Percentiles rank a stretch among this genome's conserved stretches.
These are phyloP conservation scores for Nasonia oneida DNA, from an alignment of 2,888 invertebrate species.

Conservation along the genomic window DNA sequence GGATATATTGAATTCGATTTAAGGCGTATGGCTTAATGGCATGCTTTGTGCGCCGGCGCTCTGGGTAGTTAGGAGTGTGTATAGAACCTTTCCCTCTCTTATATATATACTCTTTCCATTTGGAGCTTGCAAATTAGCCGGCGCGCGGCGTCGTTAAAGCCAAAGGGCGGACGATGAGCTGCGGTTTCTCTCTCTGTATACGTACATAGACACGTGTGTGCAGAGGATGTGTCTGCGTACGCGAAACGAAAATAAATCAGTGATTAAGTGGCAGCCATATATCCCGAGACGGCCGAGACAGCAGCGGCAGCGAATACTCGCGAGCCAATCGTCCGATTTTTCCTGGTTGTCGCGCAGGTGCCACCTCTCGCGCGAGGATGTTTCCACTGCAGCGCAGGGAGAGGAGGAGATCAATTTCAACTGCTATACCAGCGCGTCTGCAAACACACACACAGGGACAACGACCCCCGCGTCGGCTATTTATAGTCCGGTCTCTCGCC, in stretches of 20 bases:
- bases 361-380: background rate
- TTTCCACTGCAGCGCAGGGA: background rate
- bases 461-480: background rate
- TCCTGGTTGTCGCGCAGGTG: background rate
- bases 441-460: background rate
- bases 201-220: background rate
- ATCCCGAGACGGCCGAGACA: background rate
- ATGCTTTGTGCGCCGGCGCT: constrained; percentile 20
- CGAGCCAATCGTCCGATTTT: background rate
- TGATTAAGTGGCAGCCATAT: constrained; percentile 50
- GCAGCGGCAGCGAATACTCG: background rate
- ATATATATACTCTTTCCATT: constrained; percentile 7
- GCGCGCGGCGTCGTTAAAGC: constrained; percentile 55
- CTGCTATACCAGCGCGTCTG: background rate
- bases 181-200: constrained; percentile 8
- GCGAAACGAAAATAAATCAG: constrained; percentile 53
- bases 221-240: background rate
- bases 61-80: constrained; percentile 20
- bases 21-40: constrained; percentile 48
- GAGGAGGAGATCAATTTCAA: constrained; percentile 51
- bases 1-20: constrained; percentile 54
- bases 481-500: background rate
- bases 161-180: constrained; percentile 37
- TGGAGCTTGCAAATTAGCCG: constrained; percentile 59
- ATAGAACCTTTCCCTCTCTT: no score